Evolutionary conservation across 2,888 invertebrate genomes (phyloP).

Genomic region (Spilosoma lubricipeda): DNA sequence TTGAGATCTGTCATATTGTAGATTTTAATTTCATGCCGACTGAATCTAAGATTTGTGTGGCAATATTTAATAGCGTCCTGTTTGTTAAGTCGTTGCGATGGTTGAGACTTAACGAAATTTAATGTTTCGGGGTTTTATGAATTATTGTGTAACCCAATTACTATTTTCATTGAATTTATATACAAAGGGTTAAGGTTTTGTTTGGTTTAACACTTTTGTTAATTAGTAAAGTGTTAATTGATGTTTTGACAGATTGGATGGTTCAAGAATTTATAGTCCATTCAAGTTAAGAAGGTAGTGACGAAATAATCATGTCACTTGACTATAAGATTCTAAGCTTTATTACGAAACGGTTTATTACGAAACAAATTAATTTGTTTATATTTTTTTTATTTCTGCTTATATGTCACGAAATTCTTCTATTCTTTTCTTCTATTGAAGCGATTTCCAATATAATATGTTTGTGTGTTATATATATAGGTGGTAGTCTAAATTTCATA

Average conservation of each 20-base stretch:
- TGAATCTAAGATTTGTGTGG: slow-evolving; percentile 39
- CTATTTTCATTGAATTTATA: background rate
- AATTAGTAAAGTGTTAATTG: background rate
- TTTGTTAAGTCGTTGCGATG: background rate
- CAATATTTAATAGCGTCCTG: slow-evolving; percentile 45
- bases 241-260: background rate
- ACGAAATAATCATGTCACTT: too few relatives aligned
- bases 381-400: too few relatives aligned
- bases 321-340: too few relatives aligned
- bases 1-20: slow-evolving; percentile 30
- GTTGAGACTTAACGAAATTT: slow-evolving; percentile 15
- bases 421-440: too few relatives aligned
- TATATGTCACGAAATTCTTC: too few relatives aligned
- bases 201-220: background rate
- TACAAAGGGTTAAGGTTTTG: background rate
- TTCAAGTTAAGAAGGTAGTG: too few relatives aligned
- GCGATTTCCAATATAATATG: too few relatives aligned
- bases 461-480: too few relatives aligned
- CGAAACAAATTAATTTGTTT: too few relatives aligned
- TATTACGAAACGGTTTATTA: too few relatives aligned
- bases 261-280: background rate
- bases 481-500: too few relatives aligned
- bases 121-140: background rate
- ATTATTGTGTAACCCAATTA: background rate
- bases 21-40: slow-evolving; percentile 63